Evolutionary conservation across 2,888 invertebrate species (phyloP).

Genomic region (Odontocolon sp.): DNA sequence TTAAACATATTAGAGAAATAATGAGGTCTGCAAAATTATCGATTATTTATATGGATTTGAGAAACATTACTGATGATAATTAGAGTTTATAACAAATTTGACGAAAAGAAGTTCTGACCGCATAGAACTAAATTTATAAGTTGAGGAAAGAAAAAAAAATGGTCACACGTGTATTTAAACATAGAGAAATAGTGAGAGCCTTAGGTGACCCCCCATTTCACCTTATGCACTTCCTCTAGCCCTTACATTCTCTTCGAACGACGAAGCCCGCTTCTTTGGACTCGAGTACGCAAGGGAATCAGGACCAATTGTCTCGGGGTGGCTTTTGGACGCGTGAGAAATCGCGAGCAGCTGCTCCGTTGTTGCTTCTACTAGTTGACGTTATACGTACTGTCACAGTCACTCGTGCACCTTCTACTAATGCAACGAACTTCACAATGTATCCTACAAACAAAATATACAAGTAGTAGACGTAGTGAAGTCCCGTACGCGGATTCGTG

Average conservation of each 20-base stretch:
- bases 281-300: conserved; percentile 68
- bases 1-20: no score
- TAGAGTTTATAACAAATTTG: conserved; percentile 16
- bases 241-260: conserved; percentile 11
- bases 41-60: no score
- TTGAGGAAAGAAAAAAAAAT: conserved; percentile 7
- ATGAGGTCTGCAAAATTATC: no score
- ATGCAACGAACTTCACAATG: neutral
- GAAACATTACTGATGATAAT: conserved; percentile 7
- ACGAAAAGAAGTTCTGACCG: neutral
- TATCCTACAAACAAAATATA: conserved; percentile 13
- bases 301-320: conserved; percentile 78
- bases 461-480: conserved; percentile 44
- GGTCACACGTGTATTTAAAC: neutral
- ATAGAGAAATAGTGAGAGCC: conserved; percentile 19
- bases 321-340: conserved; percentile 80
- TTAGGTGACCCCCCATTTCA: conserved; percentile 50
- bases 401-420: conserved; percentile 53
- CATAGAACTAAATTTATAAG: conserved; percentile 2
- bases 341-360: conserved; percentile 76
- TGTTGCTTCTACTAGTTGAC: conserved; percentile 53
- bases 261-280: conserved; percentile 39
- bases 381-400: conserved; percentile 61
- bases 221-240: conserved; percentile 24
- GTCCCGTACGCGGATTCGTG: conserved; percentile 7